Base-by-base conservation (phyloP, 2,888 invertebrate genomes). In the Melanophora roralis region DNA sequence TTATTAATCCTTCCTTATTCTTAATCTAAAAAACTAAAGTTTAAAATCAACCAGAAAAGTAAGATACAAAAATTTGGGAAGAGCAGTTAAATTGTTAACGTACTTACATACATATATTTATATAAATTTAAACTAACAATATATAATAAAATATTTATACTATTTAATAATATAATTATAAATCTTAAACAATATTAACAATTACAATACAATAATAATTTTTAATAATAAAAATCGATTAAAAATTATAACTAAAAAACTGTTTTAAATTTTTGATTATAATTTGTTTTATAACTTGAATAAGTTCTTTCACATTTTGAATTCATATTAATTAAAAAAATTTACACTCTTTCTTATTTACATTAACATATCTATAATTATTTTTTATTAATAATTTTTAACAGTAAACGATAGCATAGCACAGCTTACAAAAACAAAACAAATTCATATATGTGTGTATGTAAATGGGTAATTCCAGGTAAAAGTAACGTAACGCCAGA, bases 171-270 rank as follows among this genome's bases (percentile, higher is more conserved):
- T 57, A 65, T 60, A 55, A 71, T 80, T 68, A 80, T 80, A 68
- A 67, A 73, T 62, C 80, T 80, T 80, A 80, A 73, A 76, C 55
- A 64, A 68, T 76, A 72, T 80, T 80, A 80, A 80, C 80, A 76
- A 80, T 80, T 80, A 73, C 72, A 59, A 67, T 67, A 74, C 51
- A 74, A 76, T 68, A 80, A 76, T 73, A 38, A 64, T 80, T 68
- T 51, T 72, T 73, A 51, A 53, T 62, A 60, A 64, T 62, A 74
- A 59, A 51, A 40, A 69, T 59, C 65, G 59, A 53, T 71, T 62
- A 60, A 23, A 51, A 43, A 65, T 38, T 65, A 60, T 57, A 74
- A 82, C 85, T 87, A 86, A 83, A 87, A 86, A 86, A 86, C 84
- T 87, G 53, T 6, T 85, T 86, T 83, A n/a, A 45, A 72, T 64